Evolutionary conservation across 2,113 vertebrate species (phyloP).

Genomic region (Dasyurus viverrinus): DNA sequence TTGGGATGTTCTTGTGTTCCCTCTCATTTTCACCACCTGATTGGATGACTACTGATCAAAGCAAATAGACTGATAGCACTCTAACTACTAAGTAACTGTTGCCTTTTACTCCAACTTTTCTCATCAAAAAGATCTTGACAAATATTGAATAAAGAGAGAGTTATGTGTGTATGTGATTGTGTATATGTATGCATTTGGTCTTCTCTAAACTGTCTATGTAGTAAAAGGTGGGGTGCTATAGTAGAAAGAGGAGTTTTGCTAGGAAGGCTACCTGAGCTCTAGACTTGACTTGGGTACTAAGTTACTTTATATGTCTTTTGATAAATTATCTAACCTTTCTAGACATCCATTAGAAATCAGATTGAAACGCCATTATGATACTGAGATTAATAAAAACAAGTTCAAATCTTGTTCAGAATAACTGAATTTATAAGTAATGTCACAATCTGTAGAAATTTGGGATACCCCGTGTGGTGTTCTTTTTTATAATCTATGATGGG

Average conservation of each 20-base stretch:
- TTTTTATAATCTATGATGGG: too few species aligned
- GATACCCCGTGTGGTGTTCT: too few species aligned
- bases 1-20: not conserved
- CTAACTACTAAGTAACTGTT: not conserved
- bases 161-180: too few species aligned
- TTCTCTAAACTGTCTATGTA: not conserved
- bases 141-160: not conserved
- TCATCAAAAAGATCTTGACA: not conserved
- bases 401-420: not conserved
- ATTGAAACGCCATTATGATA: not conserved
- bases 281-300: not conserved
- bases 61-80: not conserved
- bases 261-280: not conserved
- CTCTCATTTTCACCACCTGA: not conserved
- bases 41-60: not conserved
- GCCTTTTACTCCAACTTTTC: not conserved
- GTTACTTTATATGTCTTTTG: not conserved
- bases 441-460: slow-evolving; percentile 17
- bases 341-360: not conserved
- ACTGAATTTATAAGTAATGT: slow-evolving; percentile 11
- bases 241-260: not conserved
- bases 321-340: not conserved
- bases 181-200: not conserved
- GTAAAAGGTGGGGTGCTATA: not conserved
- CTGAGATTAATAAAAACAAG: not conserved